Evolutionary conservation across 2,888 invertebrate genomes (phyloP), one percentile per base, ranked within the genome.

Genomic region (Frankliniella intonsa): DNA sequence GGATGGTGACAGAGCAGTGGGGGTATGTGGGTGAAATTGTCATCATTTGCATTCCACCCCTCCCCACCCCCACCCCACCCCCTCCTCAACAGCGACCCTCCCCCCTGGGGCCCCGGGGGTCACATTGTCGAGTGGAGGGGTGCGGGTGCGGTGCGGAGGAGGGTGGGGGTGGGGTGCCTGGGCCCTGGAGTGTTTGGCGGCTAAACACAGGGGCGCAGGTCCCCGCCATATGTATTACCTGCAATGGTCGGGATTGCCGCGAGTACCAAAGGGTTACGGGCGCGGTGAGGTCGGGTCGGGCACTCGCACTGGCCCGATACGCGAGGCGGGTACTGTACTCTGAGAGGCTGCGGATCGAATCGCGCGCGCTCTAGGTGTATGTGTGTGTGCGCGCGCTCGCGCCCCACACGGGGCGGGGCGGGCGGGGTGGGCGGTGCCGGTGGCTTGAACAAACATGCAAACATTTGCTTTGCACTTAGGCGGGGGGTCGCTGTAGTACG

Each of bases 391-490:
- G 69, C 9, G 69, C 0, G 65, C 10, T 1, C 22, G 69, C 69
- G 69, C 65, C 65, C 65, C n/a, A 8, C n/a, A n/a, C n/a, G 62
- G 38, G 62, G 62, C 10, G 69, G 69, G 12, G 22, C 5, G n/a
- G 69, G 69, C 19, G 65, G 69, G 7, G 22, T 69, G 69, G 22
- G 22, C 12, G 69, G 69, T 12, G 69, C 69, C 25, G 69, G 69
- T 76, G 69, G 69, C 69, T 25, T 76, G 69, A 25, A 22, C 69
- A 76, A 76, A 76, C 69, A 76, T 76, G 69, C 69, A 76, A 76
- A 76, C 69, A 76, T 76, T 76, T 76, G 69, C 69, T 76, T 76
- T 76, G 69, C 69, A 76, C 69, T 76, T 76, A 76, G 69, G 69
- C 69, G 69, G 8, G 55, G 69, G 69, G 69, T 25, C 25, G 69